phyloP scores from a whole-genome alignment of 2,113 vertebrate species.

The Ranitomeya variabilis region DNA sequence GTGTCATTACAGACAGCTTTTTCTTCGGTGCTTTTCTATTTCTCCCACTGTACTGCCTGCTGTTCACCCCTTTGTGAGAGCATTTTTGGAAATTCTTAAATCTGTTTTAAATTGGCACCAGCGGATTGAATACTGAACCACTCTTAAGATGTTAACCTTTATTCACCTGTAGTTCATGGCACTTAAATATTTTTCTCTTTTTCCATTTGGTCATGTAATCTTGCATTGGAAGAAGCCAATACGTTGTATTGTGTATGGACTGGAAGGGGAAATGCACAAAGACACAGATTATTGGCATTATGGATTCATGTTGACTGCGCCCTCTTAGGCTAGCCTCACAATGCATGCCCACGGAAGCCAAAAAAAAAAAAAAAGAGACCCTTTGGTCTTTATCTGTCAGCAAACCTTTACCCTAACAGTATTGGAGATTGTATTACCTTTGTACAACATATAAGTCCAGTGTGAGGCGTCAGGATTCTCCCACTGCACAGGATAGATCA shows the following conservation, averaged over 20 bases:
- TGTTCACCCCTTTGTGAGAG: conserved; percentile 6
- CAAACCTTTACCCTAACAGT: too few species aligned
- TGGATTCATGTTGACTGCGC: background rate
- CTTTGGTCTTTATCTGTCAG: too few species aligned
- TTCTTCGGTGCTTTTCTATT: conserved; percentile 19
- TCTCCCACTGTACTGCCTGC: conserved; percentile 18
- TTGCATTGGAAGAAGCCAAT: background rate
- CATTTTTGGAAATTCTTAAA: conserved; percentile 45
- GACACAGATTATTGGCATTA: background rate
- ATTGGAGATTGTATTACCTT: too few species aligned
- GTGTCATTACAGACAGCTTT: conserved; percentile 42
- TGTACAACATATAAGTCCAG: too few species aligned
- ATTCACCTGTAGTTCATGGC: conserved; percentile 22
- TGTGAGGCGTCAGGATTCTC: too few species aligned
- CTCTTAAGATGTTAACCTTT: conserved; percentile 40
- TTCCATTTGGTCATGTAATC: conserved; percentile 17
- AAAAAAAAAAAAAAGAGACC: too few species aligned
- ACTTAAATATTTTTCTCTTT: conserved; percentile 21
- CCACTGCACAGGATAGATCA: too few species aligned
- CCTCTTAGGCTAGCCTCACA: background rate
- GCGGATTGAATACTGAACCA: conserved; percentile 11
- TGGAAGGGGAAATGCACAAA: background rate
- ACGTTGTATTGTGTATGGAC: background rate
- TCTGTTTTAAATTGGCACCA: conserved; percentile 40
- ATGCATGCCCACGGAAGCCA: too few species aligned